These are phyloP conservation scores for Macaria liturata DNA, from an alignment of 2,888 invertebrate species.

Conservation along the genomic window DNA sequence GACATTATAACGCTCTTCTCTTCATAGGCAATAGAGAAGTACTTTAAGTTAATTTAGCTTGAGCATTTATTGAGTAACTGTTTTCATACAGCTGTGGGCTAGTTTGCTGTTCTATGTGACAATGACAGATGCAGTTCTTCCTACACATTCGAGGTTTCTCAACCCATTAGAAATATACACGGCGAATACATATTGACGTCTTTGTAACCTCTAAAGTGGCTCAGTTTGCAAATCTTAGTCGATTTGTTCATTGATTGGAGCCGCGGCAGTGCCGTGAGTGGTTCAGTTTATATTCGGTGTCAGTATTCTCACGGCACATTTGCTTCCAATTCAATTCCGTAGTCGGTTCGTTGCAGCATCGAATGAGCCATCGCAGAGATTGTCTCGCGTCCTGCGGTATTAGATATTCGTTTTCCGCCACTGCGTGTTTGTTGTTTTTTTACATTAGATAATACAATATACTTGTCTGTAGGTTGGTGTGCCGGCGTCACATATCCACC, in stretches of 20 bases:
- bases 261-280: slow-evolving; percentile 56
- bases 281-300: slow-evolving; percentile 74
- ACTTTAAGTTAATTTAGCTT: no score
- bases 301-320: slow-evolving; percentile 74
- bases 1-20: no score
- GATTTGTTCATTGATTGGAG: slow-evolving; percentile 58
- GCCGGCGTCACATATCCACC: no score
- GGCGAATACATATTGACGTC: slow-evolving; percentile 1
- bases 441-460: no score
- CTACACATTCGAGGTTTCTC: no score
- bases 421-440: background rate
- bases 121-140: no score
- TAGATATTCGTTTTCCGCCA: slow-evolving; percentile 20
- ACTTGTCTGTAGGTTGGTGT: no score
- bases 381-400: slow-evolving; percentile 57
- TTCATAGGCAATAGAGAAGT: no score
- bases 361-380: slow-evolving; percentile 77
- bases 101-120: no score
- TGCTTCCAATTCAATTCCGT: slow-evolving; percentile 79
- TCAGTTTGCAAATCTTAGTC: slow-evolving; percentile 44
- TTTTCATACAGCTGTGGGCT: no score
- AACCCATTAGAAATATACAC: no score
- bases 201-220: slow-evolving; percentile 12
- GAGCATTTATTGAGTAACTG: no score
- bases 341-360: slow-evolving; percentile 73